These are phyloP conservation scores for Megalonaias nervosa DNA, from an alignment of 1,140 invertebrate genomes.

Conservation along the genomic window DNA sequence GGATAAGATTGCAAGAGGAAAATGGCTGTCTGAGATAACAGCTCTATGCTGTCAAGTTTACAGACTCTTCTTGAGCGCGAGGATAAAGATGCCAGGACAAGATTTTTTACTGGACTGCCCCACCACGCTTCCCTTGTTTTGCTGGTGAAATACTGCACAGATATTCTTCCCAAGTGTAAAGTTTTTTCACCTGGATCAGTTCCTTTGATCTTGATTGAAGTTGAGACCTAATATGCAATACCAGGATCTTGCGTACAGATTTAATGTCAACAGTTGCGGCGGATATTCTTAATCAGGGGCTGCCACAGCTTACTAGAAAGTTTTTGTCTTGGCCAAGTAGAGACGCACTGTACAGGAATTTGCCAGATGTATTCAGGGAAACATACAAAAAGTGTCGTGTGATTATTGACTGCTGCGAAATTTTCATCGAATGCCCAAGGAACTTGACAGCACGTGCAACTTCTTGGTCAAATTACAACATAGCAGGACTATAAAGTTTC, in stretches of 20 bases:
- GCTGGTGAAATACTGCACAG: neutral
- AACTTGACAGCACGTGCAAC: slow-evolving; percentile 11
- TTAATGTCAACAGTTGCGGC: slow-evolving; percentile 14
- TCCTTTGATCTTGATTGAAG: slow-evolving; percentile 13
- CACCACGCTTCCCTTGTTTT: slow-evolving; percentile 4
- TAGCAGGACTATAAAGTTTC: slow-evolving; percentile 32
- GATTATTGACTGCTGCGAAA: slow-evolving; percentile 23
- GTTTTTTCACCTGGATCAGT: slow-evolving; percentile 2
- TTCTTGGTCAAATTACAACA: slow-evolving; percentile 33
- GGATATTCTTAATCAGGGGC: neutral
- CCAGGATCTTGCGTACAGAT: slow-evolving; percentile 7
- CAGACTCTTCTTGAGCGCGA: slow-evolving; percentile 3
- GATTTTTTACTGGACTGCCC: slow-evolving; percentile 8
- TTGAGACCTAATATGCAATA: neutral
- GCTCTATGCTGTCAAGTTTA: slow-evolving; percentile 5
- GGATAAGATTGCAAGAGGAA: neutral
- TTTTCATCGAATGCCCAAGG: slow-evolving; percentile 11
- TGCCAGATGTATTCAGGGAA: neutral
- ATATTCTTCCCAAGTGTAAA: neutral
- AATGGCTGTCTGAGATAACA: slow-evolving; percentile 4
- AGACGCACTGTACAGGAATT: neutral
- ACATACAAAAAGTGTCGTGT: slow-evolving; percentile 3
- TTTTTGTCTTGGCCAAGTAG: slow-evolving; percentile 15
- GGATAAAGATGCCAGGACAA: neutral
- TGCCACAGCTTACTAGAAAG: neutral